Conservation (phyloP, 2,797 vertebrate genomes). For the Zenarchopterus dispar region DNA sequence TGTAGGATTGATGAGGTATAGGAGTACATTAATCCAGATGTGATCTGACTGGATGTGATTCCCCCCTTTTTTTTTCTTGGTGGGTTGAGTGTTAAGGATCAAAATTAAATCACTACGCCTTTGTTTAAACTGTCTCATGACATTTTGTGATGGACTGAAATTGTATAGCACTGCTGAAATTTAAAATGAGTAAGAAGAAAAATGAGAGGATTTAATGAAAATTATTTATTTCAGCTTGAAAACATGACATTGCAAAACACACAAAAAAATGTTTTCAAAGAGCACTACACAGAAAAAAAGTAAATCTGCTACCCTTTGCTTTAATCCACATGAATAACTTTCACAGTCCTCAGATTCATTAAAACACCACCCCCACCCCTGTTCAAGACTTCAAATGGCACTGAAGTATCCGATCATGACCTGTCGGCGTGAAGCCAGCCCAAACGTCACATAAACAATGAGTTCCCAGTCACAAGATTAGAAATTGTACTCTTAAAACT, state of each 20-base stretch:
- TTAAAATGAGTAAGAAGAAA: neutral
- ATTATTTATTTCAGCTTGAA: conserved; percentile 70
- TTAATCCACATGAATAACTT: conserved; percentile 16
- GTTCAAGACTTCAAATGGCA: conserved; percentile 25
- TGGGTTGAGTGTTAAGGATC: too few relatives aligned
- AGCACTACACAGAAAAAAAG: conserved; percentile 42
- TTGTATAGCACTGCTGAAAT: too few relatives aligned
- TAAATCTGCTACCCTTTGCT: conserved; percentile 7
- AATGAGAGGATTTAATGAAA: conserved; percentile 62
- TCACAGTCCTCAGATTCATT: conserved; percentile 32
- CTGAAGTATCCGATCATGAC: conserved; percentile 11
- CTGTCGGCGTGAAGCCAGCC: conserved; percentile 7
- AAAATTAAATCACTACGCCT: too few relatives aligned
- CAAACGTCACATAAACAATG: conserved; percentile 20
- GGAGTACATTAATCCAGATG: neutral
- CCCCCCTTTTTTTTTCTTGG: too few relatives aligned
- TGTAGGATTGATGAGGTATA: neutral
- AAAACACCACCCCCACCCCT: conserved; percentile 38
- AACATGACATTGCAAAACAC: conserved; percentile 55
- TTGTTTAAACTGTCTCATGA: too few relatives aligned
- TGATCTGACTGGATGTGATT: too few relatives aligned
- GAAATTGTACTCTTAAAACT: conserved; percentile 19
- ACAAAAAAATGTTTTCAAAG: conserved; percentile 40
- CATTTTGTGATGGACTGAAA: too few relatives aligned
- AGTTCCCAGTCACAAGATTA: conserved; percentile 6